Base-by-base conservation (phyloP, 1,140 invertebrate species). In the Drosophila paulistorum region DNA sequence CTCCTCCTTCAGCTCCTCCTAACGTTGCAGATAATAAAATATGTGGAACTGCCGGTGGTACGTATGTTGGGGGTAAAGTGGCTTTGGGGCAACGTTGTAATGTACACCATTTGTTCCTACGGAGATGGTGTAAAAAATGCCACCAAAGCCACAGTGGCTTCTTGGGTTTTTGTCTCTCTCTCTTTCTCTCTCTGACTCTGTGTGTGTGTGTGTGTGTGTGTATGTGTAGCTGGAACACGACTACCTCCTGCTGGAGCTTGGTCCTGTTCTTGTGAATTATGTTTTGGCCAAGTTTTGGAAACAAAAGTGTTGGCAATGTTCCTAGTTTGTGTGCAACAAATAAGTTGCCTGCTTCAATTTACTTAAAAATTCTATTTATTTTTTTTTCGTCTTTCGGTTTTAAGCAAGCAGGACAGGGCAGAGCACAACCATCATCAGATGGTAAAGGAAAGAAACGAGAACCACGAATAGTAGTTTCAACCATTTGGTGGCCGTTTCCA, bases 361-460 rank as follows among this genome's bases (percentile, higher is more conserved):
- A 86, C 83, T 86, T 86, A 74, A 82, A 86, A 86, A 86, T 86
- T 86, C 83, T 79, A 86, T 82, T 86, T 87, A 87, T 74, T 86
- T 74, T 86, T 87, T 87, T 71, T 17, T n/a, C n/a, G 58, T 30
- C 30, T 86, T 87, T 87, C 68, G 58, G 45, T 66, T 59, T 74
- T 70, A 84, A 74, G 81, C 71, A 85, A 1, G 70, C 30, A 30
- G 30, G 6, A 7, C 61, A 17, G 23, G 39, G 59, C 20, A 35
- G 30, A 65, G 30, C 42, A 59, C 14, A 48, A 7, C 14, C 45
- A 51, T 23, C 45, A 51, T 51, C 45, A 51, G 45, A 51, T 51
- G 45, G n/a, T 17, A 51, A 51, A 10, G 17, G 9, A 51, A 20
- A 48, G 30, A 30, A 48, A 48, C 7, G 17, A 11, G 35, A 37